Base-by-base conservation (phyloP, 2,797 vertebrate genomes). In the Rhinella marina region DNA sequence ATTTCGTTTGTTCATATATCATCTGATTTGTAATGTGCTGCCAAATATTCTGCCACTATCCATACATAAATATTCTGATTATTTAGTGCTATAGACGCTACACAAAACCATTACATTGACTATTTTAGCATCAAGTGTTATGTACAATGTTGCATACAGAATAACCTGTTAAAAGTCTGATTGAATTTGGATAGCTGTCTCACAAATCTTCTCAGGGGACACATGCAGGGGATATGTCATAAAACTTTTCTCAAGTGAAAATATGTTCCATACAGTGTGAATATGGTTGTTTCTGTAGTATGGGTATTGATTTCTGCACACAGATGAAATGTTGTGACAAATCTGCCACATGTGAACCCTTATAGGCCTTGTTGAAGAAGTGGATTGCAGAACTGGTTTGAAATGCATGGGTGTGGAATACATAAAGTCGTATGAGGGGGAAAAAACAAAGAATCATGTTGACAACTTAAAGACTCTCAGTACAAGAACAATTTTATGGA, bases 401-500 rank as follows among this genome's bases (percentile, higher is more conserved):
- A 80, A 16, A 57, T 27, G 7, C 10, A 25, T 17, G 19, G 41
- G 16, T 32, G 13, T 61, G 3, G 11, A 62, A 48, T 81, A 64
- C 29, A 81, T 81, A 11, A 64, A 27, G 29, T 41, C 48, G 29
- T 48, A 56, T 0, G 0, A 41, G 29, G 29, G 2, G 27, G 17
- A 41, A 29, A 41, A 41, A n/a, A 61, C 59, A 48, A n/a, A 25
- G 59, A 11, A n/a, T 81, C 29, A 81, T 29, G 16, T 62, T 48
- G 59, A 61, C 78, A 81, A 81, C 19, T 41, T 61, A 62, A 81
- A 48, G 27, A 48, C 59, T 32, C 3, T 21, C 59, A 64, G 59
- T 41, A 48, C 57, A 41, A 81, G 62, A 70, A 54, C n/a, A 50
- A 52, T 68, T 82, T 66, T 70, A 52, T 48, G 62, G 41, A 68